These are phyloP conservation scores for Tachuris rubrigastra DNA, from an alignment of 2,113 vertebrate genomes.

Conservation along the genomic window DNA sequence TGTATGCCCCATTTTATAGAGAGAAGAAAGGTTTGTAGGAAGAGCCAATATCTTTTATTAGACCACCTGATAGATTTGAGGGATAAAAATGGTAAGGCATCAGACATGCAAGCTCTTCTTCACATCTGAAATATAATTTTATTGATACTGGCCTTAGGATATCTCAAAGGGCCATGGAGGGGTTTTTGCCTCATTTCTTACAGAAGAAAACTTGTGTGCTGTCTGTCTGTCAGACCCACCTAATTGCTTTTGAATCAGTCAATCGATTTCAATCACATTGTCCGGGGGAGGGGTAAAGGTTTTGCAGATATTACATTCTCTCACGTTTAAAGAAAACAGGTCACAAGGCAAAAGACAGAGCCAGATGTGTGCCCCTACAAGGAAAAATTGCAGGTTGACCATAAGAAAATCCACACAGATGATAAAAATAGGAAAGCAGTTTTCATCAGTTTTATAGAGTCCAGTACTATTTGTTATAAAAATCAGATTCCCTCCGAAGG, in stretches of 20 bases:
- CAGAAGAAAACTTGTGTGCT: constrained; percentile 16
- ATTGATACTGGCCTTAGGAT: constrained; percentile 29
- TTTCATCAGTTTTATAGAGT: not conserved
- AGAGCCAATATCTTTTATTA: constrained; percentile 14
- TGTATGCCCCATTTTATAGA: not conserved
- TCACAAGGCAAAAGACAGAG: constrained; percentile 34
- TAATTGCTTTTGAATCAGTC: constrained; percentile 63
- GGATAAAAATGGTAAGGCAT: not conserved
- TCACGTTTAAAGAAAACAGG: constrained; percentile 49
- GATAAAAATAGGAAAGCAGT: not conserved
- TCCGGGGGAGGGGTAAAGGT: constrained; percentile 31
- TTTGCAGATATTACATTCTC: constrained; percentile 45
- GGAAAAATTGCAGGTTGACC: constrained; percentile 1
- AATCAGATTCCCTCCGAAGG: not conserved
- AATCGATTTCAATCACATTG: constrained; percentile 57
- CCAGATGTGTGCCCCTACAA: not conserved
- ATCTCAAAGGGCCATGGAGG: not conserved
- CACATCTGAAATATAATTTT: constrained; percentile 36
- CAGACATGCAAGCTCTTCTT: not conserved
- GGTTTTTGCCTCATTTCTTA: constrained; percentile 16
- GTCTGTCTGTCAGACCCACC: constrained; percentile 31
- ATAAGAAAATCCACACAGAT: not conserved
- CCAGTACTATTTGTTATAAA: not conserved
- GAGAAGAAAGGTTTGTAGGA: not conserved
- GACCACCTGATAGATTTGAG: not conserved